Conservation (phyloP, 1,140 invertebrate genomes). For the Drosophila simulans region DNA sequence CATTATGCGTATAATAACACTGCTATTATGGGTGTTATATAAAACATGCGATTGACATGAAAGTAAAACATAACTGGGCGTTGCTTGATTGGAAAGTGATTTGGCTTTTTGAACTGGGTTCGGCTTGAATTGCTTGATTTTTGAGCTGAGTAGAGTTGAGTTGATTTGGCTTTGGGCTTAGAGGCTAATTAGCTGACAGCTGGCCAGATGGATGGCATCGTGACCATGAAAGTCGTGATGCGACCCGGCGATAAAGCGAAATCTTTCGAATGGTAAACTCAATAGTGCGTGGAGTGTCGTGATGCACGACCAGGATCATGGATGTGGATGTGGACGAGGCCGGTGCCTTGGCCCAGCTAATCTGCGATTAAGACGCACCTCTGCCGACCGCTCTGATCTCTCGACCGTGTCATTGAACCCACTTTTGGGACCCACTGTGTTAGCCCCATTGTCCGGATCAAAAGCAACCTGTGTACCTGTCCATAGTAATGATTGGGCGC, state of each 20-base stretch:
- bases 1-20: constrained; percentile 75
- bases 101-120: constrained; percentile 52
- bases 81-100: constrained; percentile 74
- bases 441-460: constrained; percentile 40
- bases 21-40: constrained; percentile 70
- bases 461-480: constrained; percentile 54
- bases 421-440: constrained; percentile 17
- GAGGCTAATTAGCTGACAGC: constrained; percentile 42
- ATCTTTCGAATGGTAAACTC: neutral
- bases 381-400: neutral
- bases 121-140: constrained; percentile 11
- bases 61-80: constrained; percentile 73
- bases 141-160: constrained; percentile 7
- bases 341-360: constrained; percentile 26
- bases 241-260: constrained; percentile 4
- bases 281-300: constrained; percentile 41
- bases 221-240: constrained; percentile 72
- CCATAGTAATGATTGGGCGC: constrained; percentile 67
- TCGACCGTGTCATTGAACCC: constrained; percentile 44
- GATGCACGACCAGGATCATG: constrained; percentile 41
- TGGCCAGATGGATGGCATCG: constrained; percentile 45
- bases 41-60: constrained; percentile 65
- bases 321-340: constrained; percentile 9
- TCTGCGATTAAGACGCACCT: constrained; percentile 19
- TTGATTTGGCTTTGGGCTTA: constrained; percentile 3